Evolutionary conservation across 2,113 vertebrate genomes (phyloP).

Genomic region (Corvus moneduloides): DNA sequence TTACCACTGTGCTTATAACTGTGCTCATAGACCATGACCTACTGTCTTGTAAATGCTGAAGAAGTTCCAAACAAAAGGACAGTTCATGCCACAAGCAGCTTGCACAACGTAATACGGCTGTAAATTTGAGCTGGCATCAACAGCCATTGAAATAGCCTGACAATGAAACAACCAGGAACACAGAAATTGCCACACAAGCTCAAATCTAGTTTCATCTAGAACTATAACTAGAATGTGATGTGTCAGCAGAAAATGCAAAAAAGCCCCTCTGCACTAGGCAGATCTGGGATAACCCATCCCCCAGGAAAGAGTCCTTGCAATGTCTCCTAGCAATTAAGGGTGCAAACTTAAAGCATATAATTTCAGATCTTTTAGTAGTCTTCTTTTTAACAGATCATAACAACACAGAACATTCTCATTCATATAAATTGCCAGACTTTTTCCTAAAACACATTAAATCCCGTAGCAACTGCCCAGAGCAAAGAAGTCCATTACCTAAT

Average conservation of each 20-base stretch:
- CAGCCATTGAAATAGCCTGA: not conserved
- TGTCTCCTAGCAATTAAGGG: not conserved
- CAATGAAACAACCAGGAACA: constrained; percentile 8
- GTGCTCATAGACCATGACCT: constrained; percentile 29
- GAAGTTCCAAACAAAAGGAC: constrained; percentile 29
- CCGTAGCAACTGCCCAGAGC: not conserved
- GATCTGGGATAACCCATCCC: not conserved
- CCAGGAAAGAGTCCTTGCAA: not conserved
- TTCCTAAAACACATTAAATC: not conserved
- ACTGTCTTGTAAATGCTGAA: constrained; percentile 23
- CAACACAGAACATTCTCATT: not conserved
- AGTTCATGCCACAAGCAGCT: not conserved
- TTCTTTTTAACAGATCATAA: not conserved
- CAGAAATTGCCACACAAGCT: constrained; percentile 22
- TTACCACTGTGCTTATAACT: not conserved
- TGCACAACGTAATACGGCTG: not conserved
- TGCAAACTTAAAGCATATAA: not conserved
- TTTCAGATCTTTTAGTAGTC: not conserved
- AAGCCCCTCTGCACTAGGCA: not conserved
- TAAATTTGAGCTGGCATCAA: constrained; percentile 37
- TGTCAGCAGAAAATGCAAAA: not conserved
- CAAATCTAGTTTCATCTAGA: constrained; percentile 22
- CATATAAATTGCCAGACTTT: not conserved
- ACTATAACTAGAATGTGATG: constrained; percentile 5
- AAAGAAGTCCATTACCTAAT: not conserved